phyloP scores from a whole-genome alignment of 2,797 vertebrate species.

The Zenarchopterus dispar region DNA sequence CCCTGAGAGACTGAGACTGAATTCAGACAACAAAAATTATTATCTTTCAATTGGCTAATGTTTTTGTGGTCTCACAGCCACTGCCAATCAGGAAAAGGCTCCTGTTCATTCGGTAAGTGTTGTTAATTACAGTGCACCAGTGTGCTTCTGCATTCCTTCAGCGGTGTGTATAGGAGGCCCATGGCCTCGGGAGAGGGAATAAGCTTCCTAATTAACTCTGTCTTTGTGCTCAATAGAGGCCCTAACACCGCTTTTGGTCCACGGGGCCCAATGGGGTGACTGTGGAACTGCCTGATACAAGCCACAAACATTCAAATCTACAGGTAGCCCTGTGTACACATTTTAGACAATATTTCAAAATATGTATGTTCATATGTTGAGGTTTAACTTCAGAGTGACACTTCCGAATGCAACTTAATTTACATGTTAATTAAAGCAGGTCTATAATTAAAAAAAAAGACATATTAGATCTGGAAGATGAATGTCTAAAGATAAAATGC shows the following conservation, averaged over 20 bases:
- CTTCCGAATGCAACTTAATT: constrained; percentile 3
- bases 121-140: constrained; percentile 77
- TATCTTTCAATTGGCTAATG: constrained; percentile 57
- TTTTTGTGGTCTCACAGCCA: constrained; percentile 45
- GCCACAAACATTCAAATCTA: constrained; percentile 30
- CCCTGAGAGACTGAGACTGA: constrained; percentile 45
- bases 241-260: constrained; percentile 66
- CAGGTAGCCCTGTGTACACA: constrained; percentile 15
- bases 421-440: background rate
- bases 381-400: background rate
- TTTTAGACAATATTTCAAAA: background rate
- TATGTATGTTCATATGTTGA: background rate
- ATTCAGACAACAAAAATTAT: constrained; percentile 61
- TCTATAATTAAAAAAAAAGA: no score
- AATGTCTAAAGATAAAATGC: background rate
- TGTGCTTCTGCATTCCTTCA: constrained; percentile 62
- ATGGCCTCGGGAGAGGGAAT: constrained; percentile 75
- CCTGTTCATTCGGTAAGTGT: constrained; percentile 65
- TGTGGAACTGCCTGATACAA: constrained; percentile 58
- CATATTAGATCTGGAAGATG: background rate
- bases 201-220: constrained; percentile 85
- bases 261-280: constrained; percentile 56
- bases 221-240: constrained; percentile 82
- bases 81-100: constrained; percentile 59
- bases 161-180: constrained; percentile 62